Evolutionary conservation across 1,140 invertebrate genomes (phyloP).

Genomic region (Rhopalosiphum padi): DNA sequence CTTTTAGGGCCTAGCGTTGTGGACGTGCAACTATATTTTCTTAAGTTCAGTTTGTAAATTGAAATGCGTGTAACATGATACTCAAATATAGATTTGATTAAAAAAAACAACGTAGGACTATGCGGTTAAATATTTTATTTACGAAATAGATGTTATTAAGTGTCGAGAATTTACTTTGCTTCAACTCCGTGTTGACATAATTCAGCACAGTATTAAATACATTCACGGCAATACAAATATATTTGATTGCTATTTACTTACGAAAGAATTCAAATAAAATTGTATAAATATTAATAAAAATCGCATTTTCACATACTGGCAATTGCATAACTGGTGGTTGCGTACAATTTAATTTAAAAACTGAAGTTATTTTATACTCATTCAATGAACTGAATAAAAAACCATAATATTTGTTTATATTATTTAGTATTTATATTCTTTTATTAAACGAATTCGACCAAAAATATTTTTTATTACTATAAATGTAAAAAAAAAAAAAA

Average conservation of each 20-base stretch:
- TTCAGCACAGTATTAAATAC: neutral
- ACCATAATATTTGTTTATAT: neutral
- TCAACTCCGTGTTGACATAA: neutral
- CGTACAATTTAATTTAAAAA: neutral
- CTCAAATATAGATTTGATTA: neutral
- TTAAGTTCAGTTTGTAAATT: neutral
- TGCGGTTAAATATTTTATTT: neutral
- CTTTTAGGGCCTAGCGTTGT: neutral
- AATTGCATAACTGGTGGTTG: neutral
- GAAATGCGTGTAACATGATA: neutral
- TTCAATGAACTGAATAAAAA: too few species aligned
- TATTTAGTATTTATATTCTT: neutral
- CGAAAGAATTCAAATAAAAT: neutral
- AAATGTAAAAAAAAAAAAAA: neutral
- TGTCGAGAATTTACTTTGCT: neutral
- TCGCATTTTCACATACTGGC: neutral
- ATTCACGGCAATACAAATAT: neutral
- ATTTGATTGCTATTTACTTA: neutral
- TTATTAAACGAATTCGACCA: neutral
- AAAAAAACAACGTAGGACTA: neutral
- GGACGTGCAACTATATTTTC: neutral
- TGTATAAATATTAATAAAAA: neutral
- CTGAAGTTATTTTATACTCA: neutral
- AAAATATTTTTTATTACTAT: neutral
- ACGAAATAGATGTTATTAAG: neutral